Conservation (phyloP, 2,888 invertebrate genomes). For the Dioctria rufipes region DNA sequence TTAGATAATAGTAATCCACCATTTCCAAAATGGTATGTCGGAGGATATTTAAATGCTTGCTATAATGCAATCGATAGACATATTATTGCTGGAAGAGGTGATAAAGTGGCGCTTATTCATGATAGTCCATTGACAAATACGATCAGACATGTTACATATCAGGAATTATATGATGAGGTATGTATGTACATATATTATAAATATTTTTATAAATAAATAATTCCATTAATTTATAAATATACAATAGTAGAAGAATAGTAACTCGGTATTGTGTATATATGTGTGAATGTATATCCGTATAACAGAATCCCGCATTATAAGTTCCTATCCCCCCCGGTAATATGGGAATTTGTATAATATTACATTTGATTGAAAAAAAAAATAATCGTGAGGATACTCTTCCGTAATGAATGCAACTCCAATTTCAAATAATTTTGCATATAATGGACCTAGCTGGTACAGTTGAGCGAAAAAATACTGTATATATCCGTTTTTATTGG, state of each 20-base stretch:
- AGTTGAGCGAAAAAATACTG: too few species aligned
- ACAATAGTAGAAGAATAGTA: not conserved
- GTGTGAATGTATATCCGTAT: too few species aligned
- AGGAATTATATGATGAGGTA: conserved; percentile 85
- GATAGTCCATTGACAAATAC: conserved; percentile 91
- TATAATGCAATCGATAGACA: conserved; percentile 95
- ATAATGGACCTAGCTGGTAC: too few species aligned
- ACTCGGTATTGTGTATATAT: too few species aligned
- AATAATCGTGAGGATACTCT: too few species aligned
- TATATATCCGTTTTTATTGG: too few species aligned
- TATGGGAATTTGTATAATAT: too few species aligned
- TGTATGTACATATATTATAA: not conserved
- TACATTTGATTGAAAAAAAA: too few species aligned
- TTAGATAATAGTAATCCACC: conserved; percentile 88
- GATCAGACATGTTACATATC: conserved; percentile 84
- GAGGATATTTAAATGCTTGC: conserved; percentile 93
- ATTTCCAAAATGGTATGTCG: conserved; percentile 90
- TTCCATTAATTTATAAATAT: not conserved
- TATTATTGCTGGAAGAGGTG: conserved; percentile 83
- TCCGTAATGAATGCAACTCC: too few species aligned
- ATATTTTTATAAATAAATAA: not conserved
- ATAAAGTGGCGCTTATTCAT: conserved; percentile 87
- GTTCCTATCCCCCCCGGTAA: too few species aligned
- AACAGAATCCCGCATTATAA: too few species aligned
- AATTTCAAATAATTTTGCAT: too few species aligned